Evolutionary conservation across 2,113 vertebrate genomes (phyloP).

Genomic region (Muntiacus muntjak): DNA sequence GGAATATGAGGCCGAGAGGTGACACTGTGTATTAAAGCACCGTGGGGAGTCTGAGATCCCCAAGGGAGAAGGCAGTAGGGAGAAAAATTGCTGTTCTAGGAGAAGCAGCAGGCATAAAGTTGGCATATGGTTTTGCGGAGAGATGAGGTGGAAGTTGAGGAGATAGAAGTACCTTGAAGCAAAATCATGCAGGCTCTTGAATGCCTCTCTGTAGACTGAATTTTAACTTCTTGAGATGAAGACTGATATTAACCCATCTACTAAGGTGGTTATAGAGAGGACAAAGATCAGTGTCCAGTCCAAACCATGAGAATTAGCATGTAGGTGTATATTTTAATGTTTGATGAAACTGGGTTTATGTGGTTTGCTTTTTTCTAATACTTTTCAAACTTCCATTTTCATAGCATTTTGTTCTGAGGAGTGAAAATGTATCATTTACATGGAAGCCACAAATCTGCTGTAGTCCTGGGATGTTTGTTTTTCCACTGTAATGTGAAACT

Average conservation of each 20-base stretch:
- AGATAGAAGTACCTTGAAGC: neutral
- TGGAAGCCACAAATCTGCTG: neutral
- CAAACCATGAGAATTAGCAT: neutral
- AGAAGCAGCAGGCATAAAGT: neutral
- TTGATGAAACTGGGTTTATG: neutral
- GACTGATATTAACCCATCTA: neutral
- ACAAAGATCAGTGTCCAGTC: neutral
- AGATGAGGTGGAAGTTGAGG: neutral
- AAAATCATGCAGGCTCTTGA: neutral
- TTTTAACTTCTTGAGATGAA: neutral
- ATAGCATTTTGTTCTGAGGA: neutral
- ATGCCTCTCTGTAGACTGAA: neutral
- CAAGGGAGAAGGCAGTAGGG: neutral
- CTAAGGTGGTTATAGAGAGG: neutral
- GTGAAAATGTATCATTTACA: neutral
- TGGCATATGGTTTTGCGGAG: neutral
- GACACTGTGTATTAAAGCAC: neutral
- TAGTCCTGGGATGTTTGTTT: neutral
- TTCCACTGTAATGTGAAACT: neutral
- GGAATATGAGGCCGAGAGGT: neutral
- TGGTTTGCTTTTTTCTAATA: neutral
- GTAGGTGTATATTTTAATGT: neutral
- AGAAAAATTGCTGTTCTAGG: neutral
- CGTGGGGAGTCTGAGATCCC: neutral
- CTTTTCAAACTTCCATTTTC: neutral